Evolutionary conservation across 2,888 invertebrate species (phyloP).

Genomic region (Aspidiotus rigidus): DNA sequence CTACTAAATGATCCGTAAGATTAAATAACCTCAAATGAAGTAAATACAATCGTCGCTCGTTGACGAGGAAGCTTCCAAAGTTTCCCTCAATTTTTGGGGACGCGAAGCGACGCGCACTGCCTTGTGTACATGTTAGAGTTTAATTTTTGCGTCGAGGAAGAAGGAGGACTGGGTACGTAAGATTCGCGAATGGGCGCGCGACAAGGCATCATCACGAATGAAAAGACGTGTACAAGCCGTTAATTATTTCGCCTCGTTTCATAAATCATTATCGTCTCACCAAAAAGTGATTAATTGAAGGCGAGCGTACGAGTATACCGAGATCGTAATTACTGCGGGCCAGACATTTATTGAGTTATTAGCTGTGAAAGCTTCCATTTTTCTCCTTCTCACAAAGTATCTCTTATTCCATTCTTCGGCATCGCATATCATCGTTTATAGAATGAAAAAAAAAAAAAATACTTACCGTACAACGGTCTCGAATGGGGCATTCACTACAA

Average conservation of each 20-base stretch:
- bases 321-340: conserved; percentile 6
- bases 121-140: conserved; percentile 7
- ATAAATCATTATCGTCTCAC: neutral
- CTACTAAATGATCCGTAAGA: conserved; percentile 33
- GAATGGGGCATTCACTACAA: neutral
- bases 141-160: neutral
- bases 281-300: conserved; percentile 19
- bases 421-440: neutral
- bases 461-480: neutral
- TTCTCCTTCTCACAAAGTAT: conserved; percentile 12
- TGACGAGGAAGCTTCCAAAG: neutral
- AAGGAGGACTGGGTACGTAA: neutral
- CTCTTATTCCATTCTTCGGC: conserved; percentile 17
- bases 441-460: too few species aligned
- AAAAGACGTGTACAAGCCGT: neutral
- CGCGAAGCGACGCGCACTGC: neutral
- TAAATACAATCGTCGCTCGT: neutral
- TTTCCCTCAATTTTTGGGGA: neutral
- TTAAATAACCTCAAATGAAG: conserved; percentile 31
- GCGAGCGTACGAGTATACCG: neutral
- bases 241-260: neutral
- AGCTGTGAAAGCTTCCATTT: conserved; percentile 16
- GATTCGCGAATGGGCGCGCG: neutral
- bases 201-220: conserved; percentile 9
- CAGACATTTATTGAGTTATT: conserved; percentile 25